Evolutionary conservation across 2,888 invertebrate genomes (phyloP).

Genomic region (Limenitis camilla): DNA sequence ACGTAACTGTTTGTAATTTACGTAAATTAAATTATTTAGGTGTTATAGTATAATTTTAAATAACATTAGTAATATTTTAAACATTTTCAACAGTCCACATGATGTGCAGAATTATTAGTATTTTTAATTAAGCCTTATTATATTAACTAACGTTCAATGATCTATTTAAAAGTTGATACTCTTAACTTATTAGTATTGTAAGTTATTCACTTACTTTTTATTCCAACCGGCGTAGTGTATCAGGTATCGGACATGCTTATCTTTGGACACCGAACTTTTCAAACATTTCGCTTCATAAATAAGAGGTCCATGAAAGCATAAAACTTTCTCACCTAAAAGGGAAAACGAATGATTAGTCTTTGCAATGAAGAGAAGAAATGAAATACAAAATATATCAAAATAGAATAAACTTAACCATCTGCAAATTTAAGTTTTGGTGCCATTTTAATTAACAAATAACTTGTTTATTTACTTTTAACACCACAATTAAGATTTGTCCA

Average conservation of each 20-base stretch:
- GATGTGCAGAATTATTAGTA: too few species aligned
- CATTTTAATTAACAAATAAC: slow-evolving; percentile 37
- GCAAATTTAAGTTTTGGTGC: slow-evolving; percentile 83
- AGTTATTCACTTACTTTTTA: slow-evolving; percentile 83
- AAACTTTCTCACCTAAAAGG: slow-evolving; percentile 86
- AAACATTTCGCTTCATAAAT: slow-evolving; percentile 98
- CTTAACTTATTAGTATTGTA: not conserved
- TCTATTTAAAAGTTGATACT: not conserved
- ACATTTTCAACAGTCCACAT: too few species aligned
- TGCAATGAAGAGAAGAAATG: not conserved
- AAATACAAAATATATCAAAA: not conserved
- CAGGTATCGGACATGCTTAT: slow-evolving; percentile 91
- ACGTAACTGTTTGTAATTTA: too few species aligned
- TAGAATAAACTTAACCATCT: slow-evolving; percentile 66
- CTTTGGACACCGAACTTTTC: slow-evolving; percentile 86
- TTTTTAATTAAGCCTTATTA: too few species aligned
- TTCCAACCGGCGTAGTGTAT: slow-evolving; percentile 99
- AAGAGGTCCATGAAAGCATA: slow-evolving; percentile 96
- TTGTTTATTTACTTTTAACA: slow-evolving; percentile 15
- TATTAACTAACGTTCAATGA: not conserved
- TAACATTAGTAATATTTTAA: too few species aligned
- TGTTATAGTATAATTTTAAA: too few species aligned
- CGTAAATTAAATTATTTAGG: too few species aligned
- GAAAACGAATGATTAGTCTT: slow-evolving; percentile 10
- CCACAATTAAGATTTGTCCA: too few species aligned